Percentiles rank a stretch among this genome's conserved stretches.
phyloP scores from a whole-genome alignment of 64 coral and sea anemone genomes.

The Platygyra sinensis region DNA sequence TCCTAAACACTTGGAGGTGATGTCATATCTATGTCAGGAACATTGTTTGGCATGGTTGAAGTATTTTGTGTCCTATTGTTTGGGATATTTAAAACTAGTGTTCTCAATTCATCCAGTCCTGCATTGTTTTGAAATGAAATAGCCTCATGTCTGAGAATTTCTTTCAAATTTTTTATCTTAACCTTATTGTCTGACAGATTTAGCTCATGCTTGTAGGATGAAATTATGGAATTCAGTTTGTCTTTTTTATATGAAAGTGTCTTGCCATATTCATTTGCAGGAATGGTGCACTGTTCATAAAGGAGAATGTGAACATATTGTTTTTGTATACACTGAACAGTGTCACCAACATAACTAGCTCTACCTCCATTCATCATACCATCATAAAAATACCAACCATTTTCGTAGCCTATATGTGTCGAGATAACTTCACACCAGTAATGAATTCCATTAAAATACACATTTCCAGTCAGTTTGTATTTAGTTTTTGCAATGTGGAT shows the following conservation, averaged over 20 bases:
- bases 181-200: not conserved
- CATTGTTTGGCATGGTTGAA: not conserved
- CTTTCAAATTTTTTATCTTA: not conserved
- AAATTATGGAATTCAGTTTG: not conserved
- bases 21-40: not conserved
- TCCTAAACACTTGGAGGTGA: conserved; percentile 1
- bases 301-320: conserved; percentile 14
- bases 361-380: conserved; percentile 2
- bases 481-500: too few species aligned
- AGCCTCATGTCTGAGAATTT: conserved; percentile 5
- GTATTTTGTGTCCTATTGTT: not conserved
- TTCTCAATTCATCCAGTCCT: conserved; percentile 5
- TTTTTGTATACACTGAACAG: conserved; percentile 3
- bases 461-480: too few species aligned
- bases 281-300: not conserved
- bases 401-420: too few species aligned
- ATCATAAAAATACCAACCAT: conserved; percentile 40
- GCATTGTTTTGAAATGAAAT: conserved; percentile 25
- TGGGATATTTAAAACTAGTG: conserved; percentile 29
- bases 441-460: too few species aligned
- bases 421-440: too few species aligned
- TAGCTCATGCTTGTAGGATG: not conserved
- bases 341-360: conserved; percentile 9
- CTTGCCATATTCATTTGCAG: not conserved
- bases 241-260: conserved; percentile 7